phyloP scores from a whole-genome alignment of 2,113 vertebrate species.

The Ciconia stormi region DNA sequence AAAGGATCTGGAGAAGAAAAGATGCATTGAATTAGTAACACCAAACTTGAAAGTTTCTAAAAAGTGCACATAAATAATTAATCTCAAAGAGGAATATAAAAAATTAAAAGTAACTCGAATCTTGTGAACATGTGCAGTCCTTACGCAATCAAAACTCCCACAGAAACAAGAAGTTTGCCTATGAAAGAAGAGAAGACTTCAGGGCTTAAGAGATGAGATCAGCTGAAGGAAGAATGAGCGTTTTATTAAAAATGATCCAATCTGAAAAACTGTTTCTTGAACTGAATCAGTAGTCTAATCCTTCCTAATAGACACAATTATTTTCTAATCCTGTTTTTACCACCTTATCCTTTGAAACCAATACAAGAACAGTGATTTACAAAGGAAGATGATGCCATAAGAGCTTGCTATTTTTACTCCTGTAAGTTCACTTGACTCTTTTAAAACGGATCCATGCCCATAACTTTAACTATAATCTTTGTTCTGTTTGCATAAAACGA shows the following conservation, averaged over 20 bases:
- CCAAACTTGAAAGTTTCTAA: not conserved
- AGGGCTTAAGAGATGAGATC: not conserved
- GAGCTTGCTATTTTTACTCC: not conserved
- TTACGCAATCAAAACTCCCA: constrained; percentile 38
- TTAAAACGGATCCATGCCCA: not conserved
- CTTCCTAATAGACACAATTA: not conserved
- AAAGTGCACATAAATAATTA: constrained; percentile 22
- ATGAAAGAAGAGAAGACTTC: not conserved
- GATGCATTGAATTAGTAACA: not conserved
- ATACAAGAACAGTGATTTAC: not conserved
- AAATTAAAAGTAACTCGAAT: not conserved
- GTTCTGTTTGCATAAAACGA: not conserved
- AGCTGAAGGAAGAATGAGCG: not conserved
- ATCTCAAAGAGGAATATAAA: not conserved
- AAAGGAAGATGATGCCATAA: not conserved
- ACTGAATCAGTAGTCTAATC: not conserved
- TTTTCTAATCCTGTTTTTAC: not conserved
- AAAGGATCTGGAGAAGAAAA: not conserved
- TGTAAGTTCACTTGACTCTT: not conserved
- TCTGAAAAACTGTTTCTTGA: not conserved
- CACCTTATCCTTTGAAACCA: not conserved
- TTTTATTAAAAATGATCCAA: not conserved
- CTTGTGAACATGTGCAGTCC: not conserved
- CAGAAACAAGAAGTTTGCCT: not conserved
- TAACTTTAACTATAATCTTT: not conserved